phyloP scores from a whole-genome alignment of 2,797 vertebrate species.

The Scleropages formosus region DNA sequence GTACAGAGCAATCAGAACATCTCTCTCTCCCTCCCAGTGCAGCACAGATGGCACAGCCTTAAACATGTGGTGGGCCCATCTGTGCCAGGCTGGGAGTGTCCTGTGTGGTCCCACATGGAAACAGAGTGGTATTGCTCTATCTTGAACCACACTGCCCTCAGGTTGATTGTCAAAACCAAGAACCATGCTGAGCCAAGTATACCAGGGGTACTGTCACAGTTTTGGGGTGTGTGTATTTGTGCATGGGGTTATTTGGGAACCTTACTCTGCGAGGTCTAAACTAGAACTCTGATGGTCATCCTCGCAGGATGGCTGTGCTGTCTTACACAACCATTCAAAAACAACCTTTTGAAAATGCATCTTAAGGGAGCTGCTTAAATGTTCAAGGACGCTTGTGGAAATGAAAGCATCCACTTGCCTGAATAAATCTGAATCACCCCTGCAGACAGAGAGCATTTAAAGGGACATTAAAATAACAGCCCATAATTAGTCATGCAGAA shows the following conservation, averaged over 20 bases:
- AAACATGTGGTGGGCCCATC: conserved; percentile 6
- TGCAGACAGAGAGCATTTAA: conserved; percentile 69
- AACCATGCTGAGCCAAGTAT: no score
- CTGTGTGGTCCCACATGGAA: neutral
- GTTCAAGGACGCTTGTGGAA: conserved; percentile 62
- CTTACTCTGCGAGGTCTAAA: no score
- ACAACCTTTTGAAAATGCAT: conserved; percentile 52
- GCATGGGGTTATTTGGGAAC: no score
- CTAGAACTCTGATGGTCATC: conserved; percentile 7
- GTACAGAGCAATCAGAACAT: neutral
- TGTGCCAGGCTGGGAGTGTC: conserved; percentile 1
- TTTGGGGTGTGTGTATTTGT: no score
- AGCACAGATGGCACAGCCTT: neutral
- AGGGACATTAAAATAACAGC: conserved; percentile 68
- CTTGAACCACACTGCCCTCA: no score
- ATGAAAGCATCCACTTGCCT: conserved; percentile 56
- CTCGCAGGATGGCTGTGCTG: neutral
- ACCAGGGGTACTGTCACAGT: no score
- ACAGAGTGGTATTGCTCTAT: no score
- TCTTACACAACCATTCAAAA: neutral
- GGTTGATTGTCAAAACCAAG: no score
- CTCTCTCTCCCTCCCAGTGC: neutral
- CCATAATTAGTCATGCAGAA: conserved; percentile 66
- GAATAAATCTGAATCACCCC: conserved; percentile 40
- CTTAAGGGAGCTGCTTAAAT: conserved; percentile 67